These are phyloP conservation scores for Cryptoprocta ferox DNA, from an alignment of 2,797 vertebrate genomes.

Conservation along the genomic window DNA sequence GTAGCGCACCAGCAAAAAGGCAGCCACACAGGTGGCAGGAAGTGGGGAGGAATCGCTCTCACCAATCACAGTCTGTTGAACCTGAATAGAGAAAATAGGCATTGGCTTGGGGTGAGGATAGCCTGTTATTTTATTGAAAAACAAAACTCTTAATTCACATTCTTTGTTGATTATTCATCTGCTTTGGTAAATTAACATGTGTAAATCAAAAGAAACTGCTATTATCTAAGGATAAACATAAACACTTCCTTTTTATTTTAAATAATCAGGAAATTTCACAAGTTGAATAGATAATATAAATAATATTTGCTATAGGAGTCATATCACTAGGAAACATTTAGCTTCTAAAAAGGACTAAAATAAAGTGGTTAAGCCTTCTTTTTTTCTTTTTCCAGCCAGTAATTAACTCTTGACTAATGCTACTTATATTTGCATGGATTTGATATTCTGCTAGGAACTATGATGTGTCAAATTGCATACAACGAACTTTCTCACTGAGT, in stretches of 20 bases:
- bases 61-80: accelerated
- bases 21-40: accelerated
- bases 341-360: background rate
- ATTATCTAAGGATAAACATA: background rate
- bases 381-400: background rate
- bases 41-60: accelerated
- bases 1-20: accelerated
- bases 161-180: background rate
- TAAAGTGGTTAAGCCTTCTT: background rate
- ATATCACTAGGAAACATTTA: background rate
- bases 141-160: background rate
- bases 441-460: background rate
- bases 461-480: background rate
- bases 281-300: background rate
- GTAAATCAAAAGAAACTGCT: background rate
- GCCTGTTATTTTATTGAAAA: background rate
- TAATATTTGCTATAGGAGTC: background rate
- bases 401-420: background rate
- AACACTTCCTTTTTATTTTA: background rate
- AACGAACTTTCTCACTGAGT: background rate
- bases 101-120: accelerated
- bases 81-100: accelerated
- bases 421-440: background rate
- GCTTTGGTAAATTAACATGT: background rate
- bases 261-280: background rate